Evolutionary conservation across 2,888 invertebrate genomes (phyloP), one percentile per base, ranked within the genome.

Genomic region (Xestoiulus laeticollis): DNA sequence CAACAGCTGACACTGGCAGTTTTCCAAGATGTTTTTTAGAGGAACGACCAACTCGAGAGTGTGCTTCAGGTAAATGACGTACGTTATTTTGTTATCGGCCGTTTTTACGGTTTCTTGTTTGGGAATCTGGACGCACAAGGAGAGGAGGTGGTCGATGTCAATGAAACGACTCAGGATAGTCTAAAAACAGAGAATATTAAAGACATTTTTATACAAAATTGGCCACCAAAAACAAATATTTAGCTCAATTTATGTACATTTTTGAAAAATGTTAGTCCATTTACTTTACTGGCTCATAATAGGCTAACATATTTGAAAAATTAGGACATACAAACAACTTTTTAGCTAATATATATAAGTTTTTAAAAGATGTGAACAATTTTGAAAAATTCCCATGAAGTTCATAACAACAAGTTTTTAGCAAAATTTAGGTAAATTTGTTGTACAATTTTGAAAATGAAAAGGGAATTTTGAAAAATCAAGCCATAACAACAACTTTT

Each of bases 141-240:
- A 93, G 22, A 97, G 92, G 26, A 97, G 93, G 90, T 95, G 95
- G 90, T 98, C 97, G n/a, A 97, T 94, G 89, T 96, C 96, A 1
- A 94, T 92, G 88, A 97, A 93, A 6, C 86, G 86, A n/a, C n/a
- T 93, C 84, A 96, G 91, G 3, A 94, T 93, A 88, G 93, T 93
- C 95, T 95, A 90, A 38, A 92, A 88, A 14, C 82, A 53, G 87
- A 85, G 33, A 38, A 38, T 38, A 5, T 38, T 38, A 38, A 38
- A 38, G 6, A 38, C 6, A 6, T 38, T 38, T 38, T 38, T 38
- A 38, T 43, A 84, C 83, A 88, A 44, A 22, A 86, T n/a, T n/a
- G n/a, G n/a, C n/a, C n/a, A n/a, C n/a, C n/a, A n/a, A n/a, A n/a
- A n/a, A n/a, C n/a, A n/a, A n/a, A n/a, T n/a, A n/a, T n/a, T n/a